Conservation (phyloP, 2,113 vertebrate species). For the Spermophilus dauricus region DNA sequence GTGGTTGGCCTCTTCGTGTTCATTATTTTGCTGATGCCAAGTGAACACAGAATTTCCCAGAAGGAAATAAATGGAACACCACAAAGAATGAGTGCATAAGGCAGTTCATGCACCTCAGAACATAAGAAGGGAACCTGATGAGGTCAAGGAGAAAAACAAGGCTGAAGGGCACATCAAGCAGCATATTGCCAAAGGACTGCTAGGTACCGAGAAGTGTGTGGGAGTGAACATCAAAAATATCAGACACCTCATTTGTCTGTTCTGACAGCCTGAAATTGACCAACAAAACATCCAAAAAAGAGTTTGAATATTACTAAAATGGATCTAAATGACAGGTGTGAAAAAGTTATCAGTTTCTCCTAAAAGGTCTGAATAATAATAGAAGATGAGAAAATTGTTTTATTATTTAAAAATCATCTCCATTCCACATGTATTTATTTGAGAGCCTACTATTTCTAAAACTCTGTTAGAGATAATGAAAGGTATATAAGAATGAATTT, state of each 20-base stretch:
- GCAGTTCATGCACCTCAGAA: slow-evolving; percentile 66
- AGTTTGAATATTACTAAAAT: slow-evolving; percentile 74
- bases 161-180: slow-evolving; percentile 73
- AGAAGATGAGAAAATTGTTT: not conserved
- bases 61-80: slow-evolving; percentile 68
- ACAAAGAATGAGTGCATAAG: slow-evolving; percentile 71
- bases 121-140: slow-evolving; percentile 70
- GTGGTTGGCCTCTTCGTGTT: slow-evolving; percentile 61
- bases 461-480: not conserved
- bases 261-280: slow-evolving; percentile 74
- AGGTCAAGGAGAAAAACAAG: slow-evolving; percentile 82
- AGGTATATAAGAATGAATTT: not conserved
- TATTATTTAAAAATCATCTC: slow-evolving; percentile 41
- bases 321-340: slow-evolving; percentile 78
- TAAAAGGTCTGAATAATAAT: not conserved
- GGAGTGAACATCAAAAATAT: slow-evolving; percentile 65
- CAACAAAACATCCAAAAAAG: slow-evolving; percentile 63
- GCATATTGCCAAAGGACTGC: slow-evolving; percentile 64
- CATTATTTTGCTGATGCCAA: slow-evolving; percentile 75
- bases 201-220: slow-evolving; percentile 71
- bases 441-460: not conserved
- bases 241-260: slow-evolving; percentile 68
- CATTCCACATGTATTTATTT: not conserved
- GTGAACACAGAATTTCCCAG: slow-evolving; percentile 77
- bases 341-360: slow-evolving; percentile 62